Percentiles rank a stretch among this genome's conserved stretches.
phyloP scores from a whole-genome alignment of 2,797 vertebrate genomes.

The Sebastes dallii region DNA sequence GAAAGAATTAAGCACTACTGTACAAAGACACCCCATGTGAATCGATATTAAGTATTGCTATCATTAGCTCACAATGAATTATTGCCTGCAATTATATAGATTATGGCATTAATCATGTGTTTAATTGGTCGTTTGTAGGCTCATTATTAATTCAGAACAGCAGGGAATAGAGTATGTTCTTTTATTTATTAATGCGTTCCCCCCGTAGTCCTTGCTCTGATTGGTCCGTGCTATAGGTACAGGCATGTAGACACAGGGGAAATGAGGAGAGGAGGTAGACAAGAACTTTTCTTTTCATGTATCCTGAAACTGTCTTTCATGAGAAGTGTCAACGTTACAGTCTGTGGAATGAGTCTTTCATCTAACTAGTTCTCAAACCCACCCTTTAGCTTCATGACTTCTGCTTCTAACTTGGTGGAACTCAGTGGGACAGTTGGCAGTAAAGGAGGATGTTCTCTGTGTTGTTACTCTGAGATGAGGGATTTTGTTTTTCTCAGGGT shows the following conservation, averaged over 20 bases:
- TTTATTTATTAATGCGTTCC: slow-evolving; percentile 79
- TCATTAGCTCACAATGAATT: slow-evolving; percentile 81
- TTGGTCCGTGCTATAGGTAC: slow-evolving; percentile 50
- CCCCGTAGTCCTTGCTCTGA: slow-evolving; percentile 25
- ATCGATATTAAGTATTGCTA: slow-evolving; percentile 83
- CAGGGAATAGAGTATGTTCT: slow-evolving; percentile 78
- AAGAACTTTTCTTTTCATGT: slow-evolving; percentile 15
- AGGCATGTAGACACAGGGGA: slow-evolving; percentile 37
- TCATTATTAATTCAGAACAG: slow-evolving; percentile 84
- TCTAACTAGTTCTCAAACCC: neutral
- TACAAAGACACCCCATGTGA: slow-evolving; percentile 77
- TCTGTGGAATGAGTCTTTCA: slow-evolving; percentile 8
- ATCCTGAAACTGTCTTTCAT: neutral
- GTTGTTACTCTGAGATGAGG: neutral
- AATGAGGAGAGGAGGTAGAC: slow-evolving; percentile 11
- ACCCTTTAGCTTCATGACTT: neutral
- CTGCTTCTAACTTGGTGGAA: neutral
- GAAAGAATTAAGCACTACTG: slow-evolving; percentile 74
- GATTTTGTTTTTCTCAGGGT: neutral
- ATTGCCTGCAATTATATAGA: slow-evolving; percentile 84
- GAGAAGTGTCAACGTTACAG: neutral
- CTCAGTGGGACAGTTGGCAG: neutral
- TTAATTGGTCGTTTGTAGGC: slow-evolving; percentile 84
- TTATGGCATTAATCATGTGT: slow-evolving; percentile 83
- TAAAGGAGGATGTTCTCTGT: neutral